phyloP scores from a whole-genome alignment of 2,888 invertebrate species.

The Drosophila mettleri region DNA sequence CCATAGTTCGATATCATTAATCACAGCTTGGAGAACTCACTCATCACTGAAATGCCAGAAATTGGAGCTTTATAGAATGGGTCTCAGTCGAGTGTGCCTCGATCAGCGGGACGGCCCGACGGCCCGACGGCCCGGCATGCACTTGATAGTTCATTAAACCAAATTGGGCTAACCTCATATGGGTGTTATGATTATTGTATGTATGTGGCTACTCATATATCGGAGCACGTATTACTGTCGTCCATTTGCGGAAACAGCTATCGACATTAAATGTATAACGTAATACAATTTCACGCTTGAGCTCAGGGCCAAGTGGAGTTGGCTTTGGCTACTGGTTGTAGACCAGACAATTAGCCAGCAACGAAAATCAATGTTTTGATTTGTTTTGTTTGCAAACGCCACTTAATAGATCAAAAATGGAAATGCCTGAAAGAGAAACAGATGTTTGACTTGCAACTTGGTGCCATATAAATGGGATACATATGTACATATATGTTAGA shows the following conservation, averaged over 20 bases:
- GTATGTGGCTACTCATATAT: constrained; percentile 30
- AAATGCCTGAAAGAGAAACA: constrained; percentile 27
- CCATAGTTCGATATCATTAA: constrained; percentile 29
- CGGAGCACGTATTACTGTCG: constrained; percentile 46
- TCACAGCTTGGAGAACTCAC: constrained; percentile 16
- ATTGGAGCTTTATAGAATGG: constrained; percentile 13
- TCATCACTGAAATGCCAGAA: constrained; percentile 22
- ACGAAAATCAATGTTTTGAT: constrained; percentile 53
- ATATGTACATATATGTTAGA: constrained; percentile 37
- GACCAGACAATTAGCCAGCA: constrained; percentile 54
- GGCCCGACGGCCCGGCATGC: constrained; percentile 34
- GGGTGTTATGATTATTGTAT: constrained; percentile 45
- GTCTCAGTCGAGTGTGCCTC: not conserved
- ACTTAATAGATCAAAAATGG: constrained; percentile 52
- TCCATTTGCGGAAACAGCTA: constrained; percentile 61
- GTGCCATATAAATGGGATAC: constrained; percentile 14
- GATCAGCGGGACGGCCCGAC: not conserved
- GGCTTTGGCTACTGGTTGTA: constrained; percentile 53
- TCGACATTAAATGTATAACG: constrained; percentile 43
- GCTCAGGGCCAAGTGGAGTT: constrained; percentile 55
- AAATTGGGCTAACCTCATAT: constrained; percentile 58
- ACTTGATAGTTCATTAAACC: constrained; percentile 60
- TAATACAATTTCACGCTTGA: constrained; percentile 65
- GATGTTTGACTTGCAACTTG: constrained; percentile 9
- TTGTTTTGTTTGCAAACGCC: constrained; percentile 52